phyloP scores from a whole-genome alignment of 2,888 invertebrate species.

The Anorthoa munda region DNA sequence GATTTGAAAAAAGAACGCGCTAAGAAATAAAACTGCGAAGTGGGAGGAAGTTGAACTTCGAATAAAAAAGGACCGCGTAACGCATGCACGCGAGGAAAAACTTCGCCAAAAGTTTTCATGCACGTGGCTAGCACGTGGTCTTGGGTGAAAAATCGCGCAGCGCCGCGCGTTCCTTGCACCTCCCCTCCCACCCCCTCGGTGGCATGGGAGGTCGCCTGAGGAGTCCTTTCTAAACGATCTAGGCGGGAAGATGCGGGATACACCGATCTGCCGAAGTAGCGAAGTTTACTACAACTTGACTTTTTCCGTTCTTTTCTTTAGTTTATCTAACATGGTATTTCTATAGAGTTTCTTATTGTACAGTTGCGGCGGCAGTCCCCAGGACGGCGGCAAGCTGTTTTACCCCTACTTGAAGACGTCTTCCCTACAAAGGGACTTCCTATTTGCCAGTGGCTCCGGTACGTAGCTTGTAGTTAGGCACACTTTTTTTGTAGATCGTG shows the following conservation, averaged over 20 bases:
- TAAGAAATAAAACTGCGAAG: slow-evolving; percentile 58
- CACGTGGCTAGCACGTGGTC: slow-evolving; percentile 89
- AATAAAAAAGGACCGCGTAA: slow-evolving; percentile 65
- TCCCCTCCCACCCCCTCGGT: slow-evolving; percentile 69
- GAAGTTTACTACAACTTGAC: slow-evolving; percentile 55
- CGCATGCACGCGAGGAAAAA: slow-evolving; percentile 74
- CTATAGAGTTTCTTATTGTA: slow-evolving; percentile 67
- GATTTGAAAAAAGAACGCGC: slow-evolving; percentile 61
- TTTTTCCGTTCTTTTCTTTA: slow-evolving; percentile 60
- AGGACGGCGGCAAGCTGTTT: slow-evolving; percentile 90
- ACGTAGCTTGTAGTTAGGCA: slow-evolving; percentile 74
- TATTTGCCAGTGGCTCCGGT: slow-evolving; percentile 91
- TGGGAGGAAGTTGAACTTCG: slow-evolving; percentile 38
- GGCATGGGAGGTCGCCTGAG: slow-evolving; percentile 64
- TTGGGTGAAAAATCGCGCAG: slow-evolving; percentile 88
- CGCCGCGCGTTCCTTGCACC: slow-evolving; percentile 79
- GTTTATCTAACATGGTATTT: slow-evolving; percentile 54
- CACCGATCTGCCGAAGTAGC: slow-evolving; percentile 37
- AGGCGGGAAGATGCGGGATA: slow-evolving; percentile 73
- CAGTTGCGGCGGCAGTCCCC: slow-evolving; percentile 80
- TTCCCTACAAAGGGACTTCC: slow-evolving; percentile 91
- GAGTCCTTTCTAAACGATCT: slow-evolving; percentile 75
- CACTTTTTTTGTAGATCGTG: slow-evolving; percentile 64
- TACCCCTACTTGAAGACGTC: slow-evolving; percentile 91
- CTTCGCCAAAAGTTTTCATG: slow-evolving; percentile 82